phyloP scores from a whole-genome alignment of 2,113 vertebrate genomes.

The Choloepus hoffmanni region DNA sequence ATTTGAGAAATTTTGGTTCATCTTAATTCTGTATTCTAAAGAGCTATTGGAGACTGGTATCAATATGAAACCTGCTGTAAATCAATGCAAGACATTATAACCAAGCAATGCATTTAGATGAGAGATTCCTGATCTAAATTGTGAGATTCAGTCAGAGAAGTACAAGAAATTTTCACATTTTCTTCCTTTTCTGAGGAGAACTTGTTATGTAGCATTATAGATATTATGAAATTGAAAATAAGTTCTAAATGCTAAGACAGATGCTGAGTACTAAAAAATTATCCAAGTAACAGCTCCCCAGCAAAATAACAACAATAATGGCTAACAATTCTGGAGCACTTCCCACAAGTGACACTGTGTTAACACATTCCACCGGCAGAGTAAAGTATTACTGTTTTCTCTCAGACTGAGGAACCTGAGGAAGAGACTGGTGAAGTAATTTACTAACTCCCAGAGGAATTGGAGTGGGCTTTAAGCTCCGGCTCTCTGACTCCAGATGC shows the following conservation, averaged over 20 bases:
- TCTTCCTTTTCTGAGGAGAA: neutral
- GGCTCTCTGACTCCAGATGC: neutral
- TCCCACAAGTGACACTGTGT: neutral
- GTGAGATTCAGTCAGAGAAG: neutral
- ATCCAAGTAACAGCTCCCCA: neutral
- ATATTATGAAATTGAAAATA: neutral
- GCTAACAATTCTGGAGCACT: neutral
- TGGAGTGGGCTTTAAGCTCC: neutral
- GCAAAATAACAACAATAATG: neutral
- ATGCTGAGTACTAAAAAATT: neutral
- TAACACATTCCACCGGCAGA: too few species aligned
- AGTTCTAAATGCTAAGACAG: neutral
- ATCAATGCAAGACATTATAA: neutral
- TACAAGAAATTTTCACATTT: neutral
- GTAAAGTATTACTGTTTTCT: too few species aligned
- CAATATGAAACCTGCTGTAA: neutral
- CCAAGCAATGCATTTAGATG: rapidly evolving
- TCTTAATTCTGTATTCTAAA: neutral
- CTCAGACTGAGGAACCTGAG: neutral
- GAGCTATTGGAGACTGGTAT: neutral
- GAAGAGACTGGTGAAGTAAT: neutral
- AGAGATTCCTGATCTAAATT: neutral
- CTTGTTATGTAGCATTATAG: neutral
- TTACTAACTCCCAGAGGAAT: neutral
- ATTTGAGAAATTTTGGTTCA: neutral